Base-by-base conservation (phyloP, 2,113 vertebrate genomes). In the Myrmecophaga tridactyla region DNA sequence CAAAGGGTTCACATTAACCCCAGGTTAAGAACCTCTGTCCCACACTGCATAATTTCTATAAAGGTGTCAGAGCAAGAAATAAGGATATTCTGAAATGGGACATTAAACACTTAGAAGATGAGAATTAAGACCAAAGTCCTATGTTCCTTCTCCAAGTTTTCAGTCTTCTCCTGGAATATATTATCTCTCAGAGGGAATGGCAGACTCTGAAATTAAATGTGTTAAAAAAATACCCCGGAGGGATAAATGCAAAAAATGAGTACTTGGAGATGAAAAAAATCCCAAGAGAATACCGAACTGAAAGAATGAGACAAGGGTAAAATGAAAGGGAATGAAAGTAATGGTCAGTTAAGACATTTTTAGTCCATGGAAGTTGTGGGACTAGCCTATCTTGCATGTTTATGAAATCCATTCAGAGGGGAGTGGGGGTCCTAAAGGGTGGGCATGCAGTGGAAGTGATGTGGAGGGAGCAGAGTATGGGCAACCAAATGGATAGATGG, bases 151-250 rank as follows among this genome's bases (percentile, higher is more conserved):
- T 67, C 90, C 62, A 94, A 95, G 13, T 90, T 83, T 90, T 58
- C 25, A 76, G 41, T 87, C 62, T 85, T 88, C 43, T 62, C 85
- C 60, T 78, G 23, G 34, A 86, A 89, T 82, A 91, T 36, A 91
- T 70, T 89, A 43, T 90, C 34, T 93, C n/a, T 75, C 80, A 92
- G 80, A 89, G 34, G 39, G 87, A 91, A 93, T 46, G n/a, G 39
- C 51, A 72, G 53, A 95, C 80, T 43, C n/a, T 86, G 36, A 95
- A 94, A 90, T 86, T 65, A 65, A 95, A 92, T 56, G 77, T 86
- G 62, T 84, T 81, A 21, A 92, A 81, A 76, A 93, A 67, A 67
- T 77, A 73, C 53, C 20, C 13, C 18, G 11, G 36, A 86, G 58
- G 34, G 4, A 72, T 84, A 58, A 60, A 53, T 53, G 39, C 34